Evolutionary conservation across 2,888 invertebrate species (phyloP), one percentile per base, ranked within the genome.

Genomic region (Parapristionchus giblindavisi): DNA sequence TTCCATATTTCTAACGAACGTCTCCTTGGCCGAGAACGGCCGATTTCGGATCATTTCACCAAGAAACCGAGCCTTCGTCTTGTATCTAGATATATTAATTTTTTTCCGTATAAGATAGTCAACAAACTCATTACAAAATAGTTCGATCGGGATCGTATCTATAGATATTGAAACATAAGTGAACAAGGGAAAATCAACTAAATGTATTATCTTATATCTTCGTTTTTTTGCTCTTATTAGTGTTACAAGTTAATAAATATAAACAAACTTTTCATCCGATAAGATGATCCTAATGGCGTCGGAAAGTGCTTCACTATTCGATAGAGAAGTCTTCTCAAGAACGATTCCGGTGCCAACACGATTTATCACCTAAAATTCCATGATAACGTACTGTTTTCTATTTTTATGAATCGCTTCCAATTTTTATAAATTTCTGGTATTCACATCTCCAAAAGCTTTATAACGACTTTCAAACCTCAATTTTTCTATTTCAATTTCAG

Each of bases 341-440:
- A 71, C 58, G 38, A 71, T 56, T 2, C 71, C 71, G 1, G 71
- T 36, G 5, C 40, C 58, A 17, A 71, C 40, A n/a, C 71, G 40
- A n/a, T 71, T 71, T 27, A 71, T 34, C 29, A 58, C 58, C 58
- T 71, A 58, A 27, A 17, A 61, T 61, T n/a, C n/a, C n/a, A n/a
- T n/a, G n/a, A n/a, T n/a, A n/a, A n/a, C n/a, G n/a, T n/a, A n/a
- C n/a, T n/a, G n/a, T n/a, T n/a, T n/a, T n/a, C n/a, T n/a, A n/a
- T n/a, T n/a, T n/a, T n/a, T n/a, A n/a, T n/a, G n/a, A n/a, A n/a
- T n/a, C n/a, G n/a, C n/a, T n/a, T n/a, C n/a, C n/a, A n/a, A n/a
- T n/a, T n/a, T n/a, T n/a, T n/a, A n/a, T n/a, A n/a, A n/a, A n/a
- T n/a, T n/a, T n/a, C n/a, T n/a, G n/a, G n/a, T n/a, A n/a, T n/a